phyloP scores from a whole-genome alignment of 1,140 invertebrate genomes.

The Pachyrhynchus sulphureomaculatus region DNA sequence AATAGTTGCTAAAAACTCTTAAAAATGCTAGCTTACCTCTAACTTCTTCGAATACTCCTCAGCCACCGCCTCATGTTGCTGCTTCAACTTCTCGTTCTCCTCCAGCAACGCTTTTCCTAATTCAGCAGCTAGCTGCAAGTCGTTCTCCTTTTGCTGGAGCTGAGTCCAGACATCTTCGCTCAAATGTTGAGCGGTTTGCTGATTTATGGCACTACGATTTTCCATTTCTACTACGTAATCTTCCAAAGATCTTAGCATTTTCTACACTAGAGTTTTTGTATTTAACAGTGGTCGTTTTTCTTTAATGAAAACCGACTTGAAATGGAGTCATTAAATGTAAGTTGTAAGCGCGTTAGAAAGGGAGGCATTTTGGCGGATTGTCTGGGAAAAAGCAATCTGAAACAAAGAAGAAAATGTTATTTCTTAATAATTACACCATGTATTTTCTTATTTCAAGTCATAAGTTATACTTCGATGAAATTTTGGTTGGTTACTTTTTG shows the following conservation, averaged over 20 bases:
- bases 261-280: constrained; percentile 3
- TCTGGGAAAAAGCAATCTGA: background rate
- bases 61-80: constrained; percentile 78
- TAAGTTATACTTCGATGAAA: no score
- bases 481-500: no score
- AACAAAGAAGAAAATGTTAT: background rate
- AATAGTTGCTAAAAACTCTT: no score
- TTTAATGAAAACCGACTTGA: no score
- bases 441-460: no score
- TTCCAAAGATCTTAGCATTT: constrained; percentile 45
- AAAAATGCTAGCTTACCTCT: no score
- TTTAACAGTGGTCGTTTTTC: background rate
- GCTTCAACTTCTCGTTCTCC: constrained; percentile 88
- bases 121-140: constrained; percentile 90
- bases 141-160: constrained; percentile 89
- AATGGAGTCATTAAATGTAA: no score
- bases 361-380: constrained; percentile 9
- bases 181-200: constrained; percentile 47
- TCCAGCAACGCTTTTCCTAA: constrained; percentile 92
- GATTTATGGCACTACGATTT: constrained; percentile 48
- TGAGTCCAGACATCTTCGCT: constrained; percentile 76
- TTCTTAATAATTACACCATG: no score
- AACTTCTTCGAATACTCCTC: constrained; percentile 91
- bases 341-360: background rate
- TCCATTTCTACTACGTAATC: constrained; percentile 51